Base-by-base conservation (phyloP, 2,797 vertebrate species). In the Epinephelus awoara region DNA sequence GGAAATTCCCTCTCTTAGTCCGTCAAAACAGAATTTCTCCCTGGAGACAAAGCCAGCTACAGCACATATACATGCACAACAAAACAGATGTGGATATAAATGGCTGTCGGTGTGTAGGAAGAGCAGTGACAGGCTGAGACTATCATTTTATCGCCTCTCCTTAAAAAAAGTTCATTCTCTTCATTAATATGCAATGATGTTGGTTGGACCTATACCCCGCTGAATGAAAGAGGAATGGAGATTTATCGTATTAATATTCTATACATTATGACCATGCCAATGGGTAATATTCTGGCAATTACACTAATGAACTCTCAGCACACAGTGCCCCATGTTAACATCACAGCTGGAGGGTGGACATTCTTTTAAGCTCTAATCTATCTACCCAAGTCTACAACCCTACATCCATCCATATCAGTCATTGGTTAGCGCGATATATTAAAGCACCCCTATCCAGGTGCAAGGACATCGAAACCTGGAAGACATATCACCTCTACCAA, bases 391-490 rank as follows among this genome's bases (percentile, higher is more conserved):
- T 91, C 80, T 73, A 75, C 74, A 85, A 63, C 18, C 69, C 72
- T 14, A 85, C 81, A 84, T 86, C 69, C 75, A 87, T 90, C 75
- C 84, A 85, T 85, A 86, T 89, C 82, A 89, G 85, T 92, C 91
- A 88, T 11, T 82, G 77, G 77, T 81, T 75, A 69, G 80, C 67
- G 19, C 74, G 6, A 66, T 79, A 79, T 70, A 83, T 65, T 73
- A 83, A 88, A 86, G 82, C 77, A 59, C 29, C 79, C 51, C 66
- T 79, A 77, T 85, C 58, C 83, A 84, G 84, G 73, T 82, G 82
- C 90, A 92, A 94, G 92, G 89, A 92, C 90, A 88, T 91, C 83
- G 84, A 76, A 89, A 91, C 90, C 87, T 87, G 78, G 89, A 94
- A 93, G 92, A 94, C 85, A 49, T 88, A 94, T 93, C 85, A 91